Evolutionary conservation across 2,797 vertebrate genomes (phyloP).

Genomic region (Manis pentadactyla): DNA sequence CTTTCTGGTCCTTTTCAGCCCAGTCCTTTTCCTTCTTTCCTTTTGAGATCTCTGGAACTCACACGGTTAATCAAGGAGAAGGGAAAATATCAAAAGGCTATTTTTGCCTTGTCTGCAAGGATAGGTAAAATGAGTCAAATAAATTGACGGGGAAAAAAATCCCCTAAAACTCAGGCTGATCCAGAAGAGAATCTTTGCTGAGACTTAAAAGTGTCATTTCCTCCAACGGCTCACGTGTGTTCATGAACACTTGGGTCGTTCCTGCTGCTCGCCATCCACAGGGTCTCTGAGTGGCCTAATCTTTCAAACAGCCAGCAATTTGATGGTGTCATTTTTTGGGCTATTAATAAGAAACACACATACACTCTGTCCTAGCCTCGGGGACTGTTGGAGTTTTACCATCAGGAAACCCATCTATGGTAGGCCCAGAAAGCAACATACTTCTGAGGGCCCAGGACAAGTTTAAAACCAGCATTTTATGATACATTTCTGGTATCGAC

Average conservation of each 20-base stretch:
- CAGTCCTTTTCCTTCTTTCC: background rate
- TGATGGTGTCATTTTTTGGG: background rate
- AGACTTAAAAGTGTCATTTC: slow-evolving; percentile 41
- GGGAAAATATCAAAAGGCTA: slow-evolving; percentile 35
- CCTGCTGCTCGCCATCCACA: background rate
- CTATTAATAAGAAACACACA: background rate
- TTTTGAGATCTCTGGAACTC: slow-evolving; percentile 48
- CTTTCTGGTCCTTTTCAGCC: background rate
- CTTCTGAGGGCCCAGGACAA: background rate
- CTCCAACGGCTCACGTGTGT: background rate
- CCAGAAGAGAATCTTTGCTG: slow-evolving; percentile 49
- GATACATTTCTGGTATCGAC: background rate
- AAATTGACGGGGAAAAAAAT: background rate
- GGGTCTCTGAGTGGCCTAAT: background rate
- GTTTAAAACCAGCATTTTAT: background rate
- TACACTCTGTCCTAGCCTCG: background rate
- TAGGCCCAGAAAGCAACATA: background rate
- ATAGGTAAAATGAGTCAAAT: slow-evolving; percentile 55
- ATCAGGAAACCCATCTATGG: background rate
- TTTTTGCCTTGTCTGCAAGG: slow-evolving; percentile 67
- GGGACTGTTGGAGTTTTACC: background rate
- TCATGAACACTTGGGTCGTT: background rate
- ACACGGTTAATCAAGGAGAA: slow-evolving; percentile 13
- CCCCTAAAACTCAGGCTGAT: slow-evolving; percentile 2
- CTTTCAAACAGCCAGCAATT: background rate